phyloP scores from a whole-genome alignment of 2,113 vertebrate genomes.

The Myotis lucifugus region DNA sequence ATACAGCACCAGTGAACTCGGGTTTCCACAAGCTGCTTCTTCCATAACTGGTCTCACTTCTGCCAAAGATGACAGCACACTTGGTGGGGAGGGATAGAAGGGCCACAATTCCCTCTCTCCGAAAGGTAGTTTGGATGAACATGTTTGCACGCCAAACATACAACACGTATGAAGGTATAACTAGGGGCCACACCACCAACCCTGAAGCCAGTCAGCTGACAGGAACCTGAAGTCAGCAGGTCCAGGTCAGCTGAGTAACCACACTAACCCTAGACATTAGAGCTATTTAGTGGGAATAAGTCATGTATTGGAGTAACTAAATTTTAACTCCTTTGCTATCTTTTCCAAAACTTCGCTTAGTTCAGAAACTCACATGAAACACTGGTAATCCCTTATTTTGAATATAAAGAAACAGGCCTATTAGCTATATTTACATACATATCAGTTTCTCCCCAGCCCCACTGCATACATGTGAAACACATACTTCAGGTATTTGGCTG shows the following conservation, averaged over 20 bases:
- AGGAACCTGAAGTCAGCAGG: not conserved
- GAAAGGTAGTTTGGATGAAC: not conserved
- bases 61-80: not conserved
- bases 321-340: not conserved
- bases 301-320: not conserved
- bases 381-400: not conserved
- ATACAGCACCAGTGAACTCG: not conserved
- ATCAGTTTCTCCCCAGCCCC: not conserved
- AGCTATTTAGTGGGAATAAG: not conserved
- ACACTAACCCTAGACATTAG: not conserved
- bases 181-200: not conserved
- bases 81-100: not conserved
- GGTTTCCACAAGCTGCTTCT: not conserved
- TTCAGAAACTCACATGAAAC: slow-evolving; percentile 36
- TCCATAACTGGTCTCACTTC: not conserved
- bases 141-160: not conserved
- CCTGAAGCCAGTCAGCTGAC: not conserved
- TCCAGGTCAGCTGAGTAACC: not conserved
- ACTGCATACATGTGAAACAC: not conserved
- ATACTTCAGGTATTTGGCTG: not conserved
- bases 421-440: not conserved
- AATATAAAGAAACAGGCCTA: not conserved
- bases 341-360: not conserved
- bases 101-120: not conserved
- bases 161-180: not conserved